phyloP scores from a whole-genome alignment of 2,888 invertebrate genomes.

The Ligdia adustata region DNA sequence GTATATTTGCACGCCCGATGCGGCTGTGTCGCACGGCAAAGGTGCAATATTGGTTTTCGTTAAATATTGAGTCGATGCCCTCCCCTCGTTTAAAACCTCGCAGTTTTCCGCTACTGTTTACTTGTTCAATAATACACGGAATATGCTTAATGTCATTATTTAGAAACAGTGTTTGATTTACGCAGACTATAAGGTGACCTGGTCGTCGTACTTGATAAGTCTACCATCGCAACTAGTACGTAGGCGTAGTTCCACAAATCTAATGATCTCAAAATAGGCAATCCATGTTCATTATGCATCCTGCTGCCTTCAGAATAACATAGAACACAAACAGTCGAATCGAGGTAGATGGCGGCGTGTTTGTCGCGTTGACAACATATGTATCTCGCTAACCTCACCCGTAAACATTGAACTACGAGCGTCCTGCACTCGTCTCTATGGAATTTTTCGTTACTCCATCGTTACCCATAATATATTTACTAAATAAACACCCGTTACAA shows the following conservation, averaged over 20 bases:
- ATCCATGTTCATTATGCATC: constrained; percentile 44
- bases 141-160: constrained; percentile 48
- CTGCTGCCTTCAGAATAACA: constrained; percentile 45
- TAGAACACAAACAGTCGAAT: constrained; percentile 56
- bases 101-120: constrained; percentile 53
- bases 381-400: constrained; percentile 57
- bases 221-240: constrained; percentile 15
- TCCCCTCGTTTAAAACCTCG: constrained; percentile 49
- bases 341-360: constrained; percentile 54
- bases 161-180: constrained; percentile 24
- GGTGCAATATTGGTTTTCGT: constrained; percentile 50
- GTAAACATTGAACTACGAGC: constrained; percentile 54
- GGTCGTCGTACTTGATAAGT: constrained; percentile 10
- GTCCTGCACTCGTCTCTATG: constrained; percentile 50
- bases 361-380: constrained; percentile 67
- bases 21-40: constrained; percentile 28
- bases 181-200: constrained; percentile 18
- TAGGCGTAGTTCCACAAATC: constrained; percentile 18
- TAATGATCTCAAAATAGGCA: constrained; percentile 34
- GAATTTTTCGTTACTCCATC: constrained; percentile 54
- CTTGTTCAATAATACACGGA: constrained; percentile 50
- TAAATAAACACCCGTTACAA: constrained; percentile 52
- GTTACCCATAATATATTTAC: constrained; percentile 59
- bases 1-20: constrained; percentile 23
- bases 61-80: constrained; percentile 57